These are phyloP conservation scores for Perizoma flavofasciatum DNA, from an alignment of 2,888 invertebrate genomes.

Conservation along the genomic window DNA sequence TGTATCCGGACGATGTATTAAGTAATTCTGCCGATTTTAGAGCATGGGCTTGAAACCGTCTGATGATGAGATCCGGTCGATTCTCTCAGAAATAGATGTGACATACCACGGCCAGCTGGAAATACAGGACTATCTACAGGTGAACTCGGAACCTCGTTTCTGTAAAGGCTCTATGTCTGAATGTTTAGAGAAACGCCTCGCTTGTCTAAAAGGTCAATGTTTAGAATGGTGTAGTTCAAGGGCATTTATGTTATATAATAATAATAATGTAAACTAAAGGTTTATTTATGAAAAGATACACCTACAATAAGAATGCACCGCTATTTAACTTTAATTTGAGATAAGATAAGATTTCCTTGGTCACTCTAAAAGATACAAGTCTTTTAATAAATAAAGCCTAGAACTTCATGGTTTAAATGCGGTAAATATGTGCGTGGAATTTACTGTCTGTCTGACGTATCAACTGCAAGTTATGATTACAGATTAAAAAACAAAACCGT, in stretches of 20 bases:
- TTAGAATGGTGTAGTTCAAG: slow-evolving; percentile 15
- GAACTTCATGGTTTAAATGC: background rate
- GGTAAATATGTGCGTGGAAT: slow-evolving; percentile 15
- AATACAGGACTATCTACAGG: slow-evolving; percentile 95
- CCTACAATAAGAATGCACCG: too few species aligned
- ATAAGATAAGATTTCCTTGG: too few species aligned
- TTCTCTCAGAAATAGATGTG: slow-evolving; percentile 93
- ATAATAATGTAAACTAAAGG: too few species aligned
- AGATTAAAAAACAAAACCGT: too few species aligned
- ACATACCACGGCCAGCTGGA: slow-evolving; percentile 94
- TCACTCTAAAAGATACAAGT: too few species aligned
- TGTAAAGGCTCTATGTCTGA: slow-evolving; percentile 42
- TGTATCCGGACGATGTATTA: background rate
- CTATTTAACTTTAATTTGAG: too few species aligned
- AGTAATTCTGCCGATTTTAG: slow-evolving; percentile 64
- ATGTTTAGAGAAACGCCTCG: slow-evolving; percentile 22
- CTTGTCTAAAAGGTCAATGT: background rate
- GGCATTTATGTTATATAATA: too few species aligned
- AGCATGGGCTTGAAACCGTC: slow-evolving; percentile 85
- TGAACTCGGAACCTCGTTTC: slow-evolving; percentile 63
- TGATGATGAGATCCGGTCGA: slow-evolving; percentile 89
- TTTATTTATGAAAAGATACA: too few species aligned
- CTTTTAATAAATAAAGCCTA: too few species aligned
- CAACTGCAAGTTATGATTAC: too few species aligned
- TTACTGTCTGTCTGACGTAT: slow-evolving; percentile 1